Evolutionary conservation across 2,797 vertebrate species (phyloP), one percentile per base, ranked within the genome.

Genomic region (Neomorphus geoffroyi): DNA sequence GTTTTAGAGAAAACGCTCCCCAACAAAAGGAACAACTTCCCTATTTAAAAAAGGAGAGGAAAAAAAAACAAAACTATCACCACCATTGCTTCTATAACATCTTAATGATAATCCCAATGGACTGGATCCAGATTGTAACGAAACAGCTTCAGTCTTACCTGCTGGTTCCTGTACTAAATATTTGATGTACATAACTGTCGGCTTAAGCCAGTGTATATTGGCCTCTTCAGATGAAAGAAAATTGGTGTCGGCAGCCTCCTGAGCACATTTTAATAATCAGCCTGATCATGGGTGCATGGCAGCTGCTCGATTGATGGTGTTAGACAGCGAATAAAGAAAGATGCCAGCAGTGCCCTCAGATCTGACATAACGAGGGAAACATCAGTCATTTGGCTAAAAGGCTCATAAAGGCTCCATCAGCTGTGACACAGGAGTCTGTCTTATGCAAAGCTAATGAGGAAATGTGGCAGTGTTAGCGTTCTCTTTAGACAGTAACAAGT

Each of bases 371-470:
- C 54, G 89, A 98, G 97, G 94, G 97, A 97, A 97, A 97, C 97
- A 98, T 98, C 97, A 97, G 97, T 98, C 97, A 98, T 97, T 98
- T 97, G 96, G 96, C 97, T 98, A 98, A 98, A 97, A 98, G 97
- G 97, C 97, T 98, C 97, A 97, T 97, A 97, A 98, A 98, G 96
- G 89, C 94, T 97, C 97, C 96, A 97, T 98, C 96, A 97, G 96
- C 97, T 97, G 95, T 97, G 97, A 98, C 97, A 97, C 95, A 95
- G 94, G 97, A 97, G 95, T 96, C 96, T 91, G 97, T 97, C 97
- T 97, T 95, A 96, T 92, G 97, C 83, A 86, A 94, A 98, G 93
- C 97, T 98, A 98, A 98, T 98, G 97, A 98, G 97, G 95, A 98
- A 97, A 97, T 96, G 97, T 97, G 96, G 97, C 87, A 86, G 93